Evolutionary conservation across 2,797 vertebrate genomes (phyloP), one percentile per base, ranked within the genome.

Genomic region (Enteromius treurensis): DNA sequence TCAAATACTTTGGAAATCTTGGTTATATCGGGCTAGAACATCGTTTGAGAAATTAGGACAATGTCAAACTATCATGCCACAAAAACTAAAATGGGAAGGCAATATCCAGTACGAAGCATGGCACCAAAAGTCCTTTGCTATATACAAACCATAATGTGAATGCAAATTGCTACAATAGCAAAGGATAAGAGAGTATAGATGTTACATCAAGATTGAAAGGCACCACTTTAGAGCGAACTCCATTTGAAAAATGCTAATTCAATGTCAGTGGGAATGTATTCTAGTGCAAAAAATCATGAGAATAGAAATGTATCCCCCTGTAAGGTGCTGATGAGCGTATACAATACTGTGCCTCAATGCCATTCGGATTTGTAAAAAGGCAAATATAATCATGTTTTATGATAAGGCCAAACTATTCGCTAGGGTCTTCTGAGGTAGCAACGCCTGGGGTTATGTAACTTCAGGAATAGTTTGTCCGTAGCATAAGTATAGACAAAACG

Each of bases 381-480:
- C 67, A 85, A 85, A 89, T 62, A 84, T 58, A 37, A 26, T 45
- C 47, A 71, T 34, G 15, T 21, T 40, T 73, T 73, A 74, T 77
- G 71, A 86, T 86, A 80, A 86, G 83, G 85, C 75, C 83, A 84
- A 80, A 79, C 76, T 81, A 84, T 88, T 87, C 79, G 86, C 88
- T 88, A 67, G 8, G 82, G 74, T 89, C 71, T 86, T 87, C 82
- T 93, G 93, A 94, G 94, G 94, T 94, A 94, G 93, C 90, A 90
- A 85, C 90, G 90, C 90, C 86, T 87, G 85, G 84, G 84, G 88
- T 88, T 84, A 80, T 75, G 81, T 70, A 65, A 90, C 84, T 87
- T 89, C 70, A 83, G 82, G 83, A 79, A 79, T 62, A 64, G 86
- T 85, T 83, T 86, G 64, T 79, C 71, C 60, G n/a, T 60, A 73